These are phyloP conservation scores for Pantherophis alleghaniensis DNA, from an alignment of 2,797 vertebrate species.

Conservation along the genomic window DNA sequence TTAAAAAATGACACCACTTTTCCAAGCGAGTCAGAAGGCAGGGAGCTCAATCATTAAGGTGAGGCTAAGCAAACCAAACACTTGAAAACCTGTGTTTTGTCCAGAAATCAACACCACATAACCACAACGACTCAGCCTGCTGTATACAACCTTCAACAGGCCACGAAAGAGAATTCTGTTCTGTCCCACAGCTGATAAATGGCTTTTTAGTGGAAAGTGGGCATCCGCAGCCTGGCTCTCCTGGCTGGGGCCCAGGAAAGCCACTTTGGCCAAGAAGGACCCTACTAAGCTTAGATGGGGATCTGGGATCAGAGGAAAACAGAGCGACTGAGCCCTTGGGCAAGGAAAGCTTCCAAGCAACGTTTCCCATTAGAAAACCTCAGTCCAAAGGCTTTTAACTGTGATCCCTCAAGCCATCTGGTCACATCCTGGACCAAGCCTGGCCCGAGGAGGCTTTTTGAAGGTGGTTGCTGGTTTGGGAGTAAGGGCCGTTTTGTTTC, in stretches of 20 bases:
- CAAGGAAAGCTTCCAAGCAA: neutral
- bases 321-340: neutral
- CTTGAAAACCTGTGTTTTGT: neutral
- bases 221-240: neutral
- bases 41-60: no score
- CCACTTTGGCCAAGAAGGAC: neutral
- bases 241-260: neutral
- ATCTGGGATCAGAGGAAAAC: neutral
- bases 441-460: neutral
- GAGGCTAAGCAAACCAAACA: neutral
- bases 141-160: neutral
- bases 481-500: neutral
- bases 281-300: no score
- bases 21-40: neutral
- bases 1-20: neutral
- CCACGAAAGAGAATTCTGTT: neutral
- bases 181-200: neutral
- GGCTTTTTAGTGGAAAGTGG: neutral
- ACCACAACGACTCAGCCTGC: neutral
- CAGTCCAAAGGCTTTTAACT: neutral
- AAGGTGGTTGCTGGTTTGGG: neutral
- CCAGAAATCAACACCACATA: neutral
- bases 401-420: neutral
- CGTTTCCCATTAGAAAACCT: neutral
- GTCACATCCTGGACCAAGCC: neutral